Conservation (phyloP, 1,140 invertebrate genomes). For the Polypedilum vanderplanki region DNA sequence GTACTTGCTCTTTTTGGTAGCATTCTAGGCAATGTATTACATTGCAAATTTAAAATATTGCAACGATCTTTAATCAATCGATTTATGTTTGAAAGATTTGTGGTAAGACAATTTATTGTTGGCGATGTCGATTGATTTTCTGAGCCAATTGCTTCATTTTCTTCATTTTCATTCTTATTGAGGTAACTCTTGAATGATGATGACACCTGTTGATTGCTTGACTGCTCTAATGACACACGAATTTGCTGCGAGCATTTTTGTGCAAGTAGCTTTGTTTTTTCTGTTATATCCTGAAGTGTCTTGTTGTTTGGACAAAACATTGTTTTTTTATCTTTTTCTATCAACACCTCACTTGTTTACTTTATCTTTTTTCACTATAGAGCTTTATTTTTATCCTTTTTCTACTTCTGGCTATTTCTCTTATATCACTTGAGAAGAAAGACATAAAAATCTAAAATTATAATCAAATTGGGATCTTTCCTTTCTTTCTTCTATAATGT, state of each 20-base stretch:
- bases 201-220: constrained; percentile 33
- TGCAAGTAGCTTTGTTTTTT: constrained; percentile 43
- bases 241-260: constrained; percentile 38
- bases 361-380: background rate
- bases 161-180: background rate
- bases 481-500: no score
- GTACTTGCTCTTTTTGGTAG: constrained; percentile 35
- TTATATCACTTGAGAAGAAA: no score
- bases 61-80: constrained; percentile 30
- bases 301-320: constrained; percentile 32
- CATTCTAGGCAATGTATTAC: constrained; percentile 37
- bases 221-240: background rate
- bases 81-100: background rate
- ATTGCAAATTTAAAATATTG: constrained; percentile 34
- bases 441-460: no score
- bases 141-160: background rate
- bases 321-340: constrained; percentile 25
- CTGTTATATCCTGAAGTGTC: constrained; percentile 36
- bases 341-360: background rate
- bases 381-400: no score
- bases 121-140: background rate
- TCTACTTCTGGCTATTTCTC: no score
- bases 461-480: no score
- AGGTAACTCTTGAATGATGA: constrained; percentile 25
- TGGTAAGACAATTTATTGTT: background rate